Conservation (phyloP, 2,888 invertebrate genomes). For the Asteroscopus sphinx region DNA sequence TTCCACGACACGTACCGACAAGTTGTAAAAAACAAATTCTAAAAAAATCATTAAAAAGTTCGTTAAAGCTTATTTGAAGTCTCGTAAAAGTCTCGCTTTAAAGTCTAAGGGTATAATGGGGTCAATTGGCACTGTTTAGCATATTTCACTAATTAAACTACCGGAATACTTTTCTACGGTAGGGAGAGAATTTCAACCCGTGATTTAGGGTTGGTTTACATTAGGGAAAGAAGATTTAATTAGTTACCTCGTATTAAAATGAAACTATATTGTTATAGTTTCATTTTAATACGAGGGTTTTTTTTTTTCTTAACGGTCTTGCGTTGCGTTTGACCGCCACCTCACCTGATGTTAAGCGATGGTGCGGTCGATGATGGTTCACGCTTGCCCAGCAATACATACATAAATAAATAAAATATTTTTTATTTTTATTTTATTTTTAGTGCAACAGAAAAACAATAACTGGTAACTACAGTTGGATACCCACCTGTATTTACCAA, state of each 20-base stretch:
- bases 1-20: slow-evolving; percentile 32
- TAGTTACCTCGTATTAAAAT: too few species aligned
- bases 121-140: slow-evolving; percentile 68
- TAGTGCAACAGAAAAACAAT: too few species aligned
- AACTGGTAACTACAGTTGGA: too few species aligned
- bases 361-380: too few species aligned
- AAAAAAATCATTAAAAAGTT: slow-evolving; percentile 44
- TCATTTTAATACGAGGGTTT: background rate
- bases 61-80: slow-evolving; percentile 52
- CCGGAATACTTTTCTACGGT: slow-evolving; percentile 45
- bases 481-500: too few species aligned
- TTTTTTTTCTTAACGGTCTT: too few species aligned
- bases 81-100: slow-evolving; percentile 38
- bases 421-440: too few species aligned
- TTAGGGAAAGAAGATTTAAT: slow-evolving; percentile 10
- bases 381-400: too few species aligned
- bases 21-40: slow-evolving; percentile 47
- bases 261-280: too few species aligned
- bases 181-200: slow-evolving; percentile 13
- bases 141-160: slow-evolving; percentile 82
- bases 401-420: too few species aligned
- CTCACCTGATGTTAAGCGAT: too few species aligned
- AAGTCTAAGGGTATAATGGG: slow-evolving; percentile 57
- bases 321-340: too few species aligned
- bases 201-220: slow-evolving; percentile 12